phyloP scores from a whole-genome alignment of 2,888 invertebrate species.

The Meghimatium bilineatum region DNA sequence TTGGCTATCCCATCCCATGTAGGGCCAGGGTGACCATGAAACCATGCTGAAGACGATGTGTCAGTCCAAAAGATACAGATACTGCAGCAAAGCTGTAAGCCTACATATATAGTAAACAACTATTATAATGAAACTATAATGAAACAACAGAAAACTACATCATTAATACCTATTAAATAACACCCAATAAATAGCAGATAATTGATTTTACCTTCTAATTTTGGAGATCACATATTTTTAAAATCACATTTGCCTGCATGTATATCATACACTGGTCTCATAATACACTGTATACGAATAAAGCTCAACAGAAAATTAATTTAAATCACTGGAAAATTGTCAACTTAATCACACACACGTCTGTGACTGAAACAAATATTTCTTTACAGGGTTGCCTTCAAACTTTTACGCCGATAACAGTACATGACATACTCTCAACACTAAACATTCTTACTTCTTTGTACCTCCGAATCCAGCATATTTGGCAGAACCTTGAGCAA shows the following conservation, averaged over 20 bases:
- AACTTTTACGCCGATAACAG: neutral
- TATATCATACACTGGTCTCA: neutral
- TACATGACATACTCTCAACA: neutral
- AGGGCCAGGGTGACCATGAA: too few species aligned
- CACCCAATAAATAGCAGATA: neutral
- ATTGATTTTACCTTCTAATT: neutral
- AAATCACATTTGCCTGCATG: neutral
- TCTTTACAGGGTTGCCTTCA: neutral
- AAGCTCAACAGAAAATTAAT: neutral
- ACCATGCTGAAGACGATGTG: too few species aligned
- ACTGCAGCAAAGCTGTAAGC: too few species aligned
- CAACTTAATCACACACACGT: neutral
- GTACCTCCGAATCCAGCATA: conserved; percentile 56
- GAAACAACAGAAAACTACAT: neutral
- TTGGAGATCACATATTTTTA: too few species aligned
- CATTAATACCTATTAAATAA: neutral
- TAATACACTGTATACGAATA: neutral
- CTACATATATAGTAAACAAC: neutral
- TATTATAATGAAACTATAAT: neutral
- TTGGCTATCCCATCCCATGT: too few species aligned
- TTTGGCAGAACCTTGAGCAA: conserved; percentile 72
- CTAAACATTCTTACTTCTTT: conserved; percentile 63
- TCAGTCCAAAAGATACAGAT: too few species aligned
- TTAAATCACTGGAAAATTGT: neutral
- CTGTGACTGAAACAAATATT: neutral